These are phyloP conservation scores for Mantis religiosa DNA, from an alignment of 2,888 invertebrate species.

Conservation along the genomic window DNA sequence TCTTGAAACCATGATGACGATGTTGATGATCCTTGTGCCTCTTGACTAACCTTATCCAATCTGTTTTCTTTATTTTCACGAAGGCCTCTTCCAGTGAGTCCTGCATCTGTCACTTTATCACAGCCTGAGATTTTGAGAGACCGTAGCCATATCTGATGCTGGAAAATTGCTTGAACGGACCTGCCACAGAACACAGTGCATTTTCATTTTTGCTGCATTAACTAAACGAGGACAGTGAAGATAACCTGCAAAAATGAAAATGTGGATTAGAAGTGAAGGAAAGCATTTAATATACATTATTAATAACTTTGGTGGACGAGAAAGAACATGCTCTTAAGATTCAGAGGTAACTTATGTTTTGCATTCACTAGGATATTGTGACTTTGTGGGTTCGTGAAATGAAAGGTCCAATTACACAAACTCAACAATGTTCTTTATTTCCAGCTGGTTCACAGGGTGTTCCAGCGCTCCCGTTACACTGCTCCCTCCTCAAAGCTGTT, in stretches of 20 bases:
- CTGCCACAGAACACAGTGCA: background rate
- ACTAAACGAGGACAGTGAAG: background rate
- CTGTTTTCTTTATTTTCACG: background rate
- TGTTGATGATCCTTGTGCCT: background rate
- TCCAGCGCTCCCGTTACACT: too few relatives aligned
- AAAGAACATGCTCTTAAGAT: too few relatives aligned
- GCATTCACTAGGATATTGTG: too few relatives aligned
- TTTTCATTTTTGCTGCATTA: background rate
- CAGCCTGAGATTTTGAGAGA: conserved; percentile 63
- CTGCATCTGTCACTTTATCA: conserved; percentile 64
- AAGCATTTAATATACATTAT: too few relatives aligned
- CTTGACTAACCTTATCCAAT: background rate
- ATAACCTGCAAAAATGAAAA: background rate
- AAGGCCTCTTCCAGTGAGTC: conserved; percentile 61
- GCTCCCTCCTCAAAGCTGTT: too few relatives aligned
- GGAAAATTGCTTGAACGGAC: conserved; percentile 56
- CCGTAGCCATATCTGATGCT: conserved; percentile 56
- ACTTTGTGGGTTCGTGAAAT: too few relatives aligned
- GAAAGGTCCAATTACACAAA: too few relatives aligned
- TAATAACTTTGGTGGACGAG: too few relatives aligned
- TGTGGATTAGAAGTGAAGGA: background rate
- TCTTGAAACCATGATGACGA: background rate
- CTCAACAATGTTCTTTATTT: too few relatives aligned
- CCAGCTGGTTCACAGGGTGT: too few relatives aligned
- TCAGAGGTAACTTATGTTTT: too few relatives aligned